Evolutionary conservation across 2,888 invertebrate genomes (phyloP), one percentile per base, ranked within the genome.

Genomic region (Trachelus tabidus): DNA sequence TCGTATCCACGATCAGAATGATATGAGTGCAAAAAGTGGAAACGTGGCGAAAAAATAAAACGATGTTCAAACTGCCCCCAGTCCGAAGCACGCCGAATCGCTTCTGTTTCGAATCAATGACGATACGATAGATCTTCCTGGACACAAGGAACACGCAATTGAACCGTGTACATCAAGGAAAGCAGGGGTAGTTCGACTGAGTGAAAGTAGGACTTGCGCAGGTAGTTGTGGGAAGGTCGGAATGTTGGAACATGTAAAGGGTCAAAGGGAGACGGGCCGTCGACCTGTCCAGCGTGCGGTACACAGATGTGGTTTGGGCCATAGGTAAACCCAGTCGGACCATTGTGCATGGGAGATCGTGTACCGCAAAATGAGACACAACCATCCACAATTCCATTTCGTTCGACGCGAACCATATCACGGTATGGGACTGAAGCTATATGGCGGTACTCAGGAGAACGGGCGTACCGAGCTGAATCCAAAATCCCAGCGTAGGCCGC

Each of bases 321-420:
- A 1, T 23, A 23, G 23, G 23, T 56, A 23, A 0, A 35, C 23
- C 56, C 23, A 23, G 23, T 23, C 56, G 23, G 9, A 56, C 9
- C 56, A 56, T 56, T 9, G 3, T 23, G 23, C 9, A 56, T 9
- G 23, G 56, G 56, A 56, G 78, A 79, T 79, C 83, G 80, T 83
- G 83, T 83, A 81, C 81, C 77, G 73, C 80, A 81, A 82, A 85
- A 85, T 83, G 83, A 83, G 82, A 83, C 83, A 83, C 81, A 76
- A 68, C 30, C 37, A 68, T 78, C 77, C 81, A 79, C 80, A 80
- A 79, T 82, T 82, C 81, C 80, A 79, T 81, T 83, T 82, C 79
- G 81, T 81, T 82, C 83, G 81, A 81, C 83, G 82, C 82, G 80
- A 81, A 81, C 81, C 82, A 83, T 81, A 82, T 84, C 83, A 80